Base-by-base conservation (phyloP, 2,113 vertebrate genomes). In the Barnardius zonarius region DNA sequence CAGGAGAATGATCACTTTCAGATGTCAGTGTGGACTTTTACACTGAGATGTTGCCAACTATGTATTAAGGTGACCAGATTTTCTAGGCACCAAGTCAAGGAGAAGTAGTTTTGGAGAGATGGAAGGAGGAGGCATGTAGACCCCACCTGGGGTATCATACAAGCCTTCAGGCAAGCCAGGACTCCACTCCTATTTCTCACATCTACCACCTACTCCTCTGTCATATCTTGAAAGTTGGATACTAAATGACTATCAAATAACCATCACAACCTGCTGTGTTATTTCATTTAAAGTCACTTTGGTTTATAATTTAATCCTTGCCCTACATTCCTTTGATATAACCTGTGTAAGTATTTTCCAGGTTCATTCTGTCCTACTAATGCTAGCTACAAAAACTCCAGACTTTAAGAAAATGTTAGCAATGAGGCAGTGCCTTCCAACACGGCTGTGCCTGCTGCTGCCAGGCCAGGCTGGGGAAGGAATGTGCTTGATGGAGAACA, bases 1-100 rank as follows among this genome's bases (percentile, higher is more conserved):
- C 70, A 90, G 88, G 27, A 69, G 30, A 88, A 72, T 61, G 87
- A 96, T 97, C 48, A 3, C 68, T 97, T 73, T 95, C 95, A 97
- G 97, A 97, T 88, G 96, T 78, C 66, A 14, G 33, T 5, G 43
- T 62, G 89, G 83, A 43, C 85, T 92, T 70, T 39, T 41, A 43
- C 30, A 2, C 7, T 57, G 69, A 8, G 14, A 2, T 8, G 3
- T 20, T 86, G 90, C 92, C 94, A 79, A 15, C 31, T 49, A 6
- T 44, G 4, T 15, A 8, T 17, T 49, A 14, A 49, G 72, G 48
- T 69, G 91, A 46, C 43, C n/a, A n/a, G 92, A 30, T 54, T 61
- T 51, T 37, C 13, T 14, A 30, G 86, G 59, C 66, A 62, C 33
- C 35, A n/a, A n/a, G 52, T 46, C 85, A 73, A 85, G 67, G 30